Evolutionary conservation across 37 sponge, comb jelly and placozoan genomes (phyloP).

Genomic region (Crambe crambe): DNA sequence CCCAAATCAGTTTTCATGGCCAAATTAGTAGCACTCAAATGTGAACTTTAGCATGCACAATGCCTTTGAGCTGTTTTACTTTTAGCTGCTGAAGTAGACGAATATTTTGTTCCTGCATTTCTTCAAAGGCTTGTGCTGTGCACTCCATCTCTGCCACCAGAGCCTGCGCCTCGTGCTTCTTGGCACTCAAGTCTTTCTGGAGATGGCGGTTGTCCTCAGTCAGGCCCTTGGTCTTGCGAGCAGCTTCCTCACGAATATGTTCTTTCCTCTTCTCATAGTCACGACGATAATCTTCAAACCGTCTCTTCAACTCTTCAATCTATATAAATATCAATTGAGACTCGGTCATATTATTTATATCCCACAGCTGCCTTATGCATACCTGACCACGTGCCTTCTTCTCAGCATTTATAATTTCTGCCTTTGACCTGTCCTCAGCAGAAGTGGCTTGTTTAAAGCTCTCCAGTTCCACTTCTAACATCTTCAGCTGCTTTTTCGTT

Average conservation of each 20-base stretch:
- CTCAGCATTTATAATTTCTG: constrained; percentile 36
- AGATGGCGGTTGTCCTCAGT: constrained; percentile 62
- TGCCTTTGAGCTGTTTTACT: constrained; percentile 2
- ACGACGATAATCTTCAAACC: constrained; percentile 47
- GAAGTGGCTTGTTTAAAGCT: constrained; percentile 38
- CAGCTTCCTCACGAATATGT: constrained; percentile 58
- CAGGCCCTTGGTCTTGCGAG: constrained; percentile 29
- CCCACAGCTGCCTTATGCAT: too few relatives aligned
- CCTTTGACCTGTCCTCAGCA: constrained; percentile 56
- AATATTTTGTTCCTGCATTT: constrained; percentile 92
- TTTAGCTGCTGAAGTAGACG: constrained; percentile 88
- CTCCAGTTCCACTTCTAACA: constrained; percentile 51
- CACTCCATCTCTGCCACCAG: constrained; percentile 92
- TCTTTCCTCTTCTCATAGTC: constrained; percentile 71
- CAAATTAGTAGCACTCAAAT: too few relatives aligned
- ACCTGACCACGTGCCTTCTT: constrained; percentile 32
- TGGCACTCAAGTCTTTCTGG: constrained; percentile 60
- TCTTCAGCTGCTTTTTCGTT: constrained; percentile 29
- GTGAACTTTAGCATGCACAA: too few relatives aligned
- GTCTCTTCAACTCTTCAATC: constrained; percentile 54
- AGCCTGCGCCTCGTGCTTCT: constrained; percentile 82
- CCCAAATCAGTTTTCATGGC: too few relatives aligned
- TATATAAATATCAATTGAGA: background rate
- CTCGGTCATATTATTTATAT: background rate
- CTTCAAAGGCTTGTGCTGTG: constrained; percentile 93